Conservation (phyloP, 1,140 invertebrate species). For the Drosophila santomea region DNA sequence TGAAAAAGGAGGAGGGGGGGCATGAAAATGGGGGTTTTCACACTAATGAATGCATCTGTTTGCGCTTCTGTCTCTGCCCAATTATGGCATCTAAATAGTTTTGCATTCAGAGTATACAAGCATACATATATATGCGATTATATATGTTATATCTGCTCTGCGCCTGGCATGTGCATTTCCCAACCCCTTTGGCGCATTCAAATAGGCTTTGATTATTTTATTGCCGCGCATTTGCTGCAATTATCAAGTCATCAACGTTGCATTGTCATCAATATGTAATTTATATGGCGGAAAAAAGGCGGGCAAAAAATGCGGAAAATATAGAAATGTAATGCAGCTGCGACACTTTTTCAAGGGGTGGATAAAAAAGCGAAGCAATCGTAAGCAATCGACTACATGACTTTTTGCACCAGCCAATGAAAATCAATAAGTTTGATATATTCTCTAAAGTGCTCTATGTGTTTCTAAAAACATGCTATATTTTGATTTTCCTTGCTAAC, state of each 20-base stretch:
- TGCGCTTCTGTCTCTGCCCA: slow-evolving; percentile 58
- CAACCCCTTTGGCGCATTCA: slow-evolving; percentile 46
- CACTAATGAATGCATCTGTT: slow-evolving; percentile 55
- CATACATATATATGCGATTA: slow-evolving; percentile 6
- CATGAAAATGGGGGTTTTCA: background rate
- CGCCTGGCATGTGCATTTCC: slow-evolving; percentile 36
- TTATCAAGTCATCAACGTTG: slow-evolving; percentile 82
- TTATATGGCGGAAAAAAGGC: slow-evolving; percentile 51
- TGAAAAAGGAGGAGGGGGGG: background rate
- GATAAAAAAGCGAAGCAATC: background rate
- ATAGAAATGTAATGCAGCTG: slow-evolving; percentile 54
- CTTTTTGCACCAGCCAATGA: slow-evolving; percentile 10
- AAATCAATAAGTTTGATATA: too few species aligned
- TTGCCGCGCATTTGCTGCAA: slow-evolving; percentile 81
- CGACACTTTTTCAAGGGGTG: slow-evolving; percentile 24
- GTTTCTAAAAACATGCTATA: background rate
- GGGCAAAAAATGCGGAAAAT: slow-evolving; percentile 26
- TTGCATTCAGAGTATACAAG: slow-evolving; percentile 20
- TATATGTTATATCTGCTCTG: slow-evolving; percentile 2
- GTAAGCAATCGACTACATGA: slow-evolving; percentile 31
- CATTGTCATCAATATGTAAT: slow-evolving; percentile 80
- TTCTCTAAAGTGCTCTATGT: too few species aligned
- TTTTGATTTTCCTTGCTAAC: background rate
- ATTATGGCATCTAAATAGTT: slow-evolving; percentile 82
- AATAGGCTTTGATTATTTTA: slow-evolving; percentile 82